Evolutionary conservation across 2,888 invertebrate species (phyloP).

Genomic region (Meteorus cinctellus): DNA sequence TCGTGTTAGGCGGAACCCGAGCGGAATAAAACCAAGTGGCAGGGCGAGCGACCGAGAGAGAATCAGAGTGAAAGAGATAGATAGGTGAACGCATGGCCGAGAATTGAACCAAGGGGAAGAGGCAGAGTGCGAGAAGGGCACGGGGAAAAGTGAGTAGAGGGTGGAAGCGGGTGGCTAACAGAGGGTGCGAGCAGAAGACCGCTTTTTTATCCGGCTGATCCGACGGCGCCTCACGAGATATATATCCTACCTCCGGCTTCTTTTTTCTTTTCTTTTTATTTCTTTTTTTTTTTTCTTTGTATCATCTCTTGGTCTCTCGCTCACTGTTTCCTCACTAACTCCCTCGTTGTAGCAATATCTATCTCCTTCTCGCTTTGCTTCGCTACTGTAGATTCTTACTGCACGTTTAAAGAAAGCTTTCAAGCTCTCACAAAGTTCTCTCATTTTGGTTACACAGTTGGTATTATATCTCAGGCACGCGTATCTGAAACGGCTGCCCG

Average conservation of each 20-base stretch:
- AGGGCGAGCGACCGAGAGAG: conserved; percentile 50
- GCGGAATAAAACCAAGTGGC: conserved; percentile 62
- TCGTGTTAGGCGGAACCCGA: conserved; percentile 56
- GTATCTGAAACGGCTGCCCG: conserved; percentile 47
- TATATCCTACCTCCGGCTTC: conserved; percentile 48
- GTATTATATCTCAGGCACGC: conserved; percentile 52
- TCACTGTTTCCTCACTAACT: too few species aligned
- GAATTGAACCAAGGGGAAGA: conserved; percentile 39
- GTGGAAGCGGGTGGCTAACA: conserved; percentile 42
- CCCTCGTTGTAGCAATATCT: conserved; percentile 32
- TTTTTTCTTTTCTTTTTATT: conserved; percentile 35
- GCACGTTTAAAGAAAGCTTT: conserved; percentile 52
- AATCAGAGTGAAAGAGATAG: conserved; percentile 50
- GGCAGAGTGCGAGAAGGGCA: conserved; percentile 34
- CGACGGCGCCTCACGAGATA: conserved; percentile 46
- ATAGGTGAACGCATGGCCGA: conserved; percentile 37
- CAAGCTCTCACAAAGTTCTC: conserved; percentile 40
- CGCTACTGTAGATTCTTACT: conserved; percentile 41
- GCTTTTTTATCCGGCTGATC: conserved; percentile 53
- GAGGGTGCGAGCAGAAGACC: conserved; percentile 49
- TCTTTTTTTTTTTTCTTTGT: conserved; percentile 31
- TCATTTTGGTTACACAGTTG: conserved; percentile 17
- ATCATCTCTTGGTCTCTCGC: conserved; percentile 38
- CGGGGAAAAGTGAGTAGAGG: conserved; percentile 34
- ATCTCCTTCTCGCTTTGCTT: conserved; percentile 50